Percentiles rank a stretch among this genome's conserved stretches.
Conservation (phyloP, 2,797 vertebrate species). For the Diplodus sargus region DNA sequence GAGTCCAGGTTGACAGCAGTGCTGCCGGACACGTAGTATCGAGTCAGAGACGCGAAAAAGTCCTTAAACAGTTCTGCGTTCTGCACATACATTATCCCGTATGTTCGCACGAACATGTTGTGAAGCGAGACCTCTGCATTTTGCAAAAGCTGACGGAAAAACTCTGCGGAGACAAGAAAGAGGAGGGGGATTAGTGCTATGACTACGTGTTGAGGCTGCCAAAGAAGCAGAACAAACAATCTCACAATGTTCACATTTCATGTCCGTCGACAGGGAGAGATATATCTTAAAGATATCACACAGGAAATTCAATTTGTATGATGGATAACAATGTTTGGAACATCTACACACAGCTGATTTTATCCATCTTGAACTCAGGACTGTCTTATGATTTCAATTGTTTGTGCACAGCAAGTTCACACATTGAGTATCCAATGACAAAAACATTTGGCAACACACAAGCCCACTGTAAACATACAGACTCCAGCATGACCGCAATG, state of each 20-base stretch:
- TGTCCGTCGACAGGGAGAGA: background rate
- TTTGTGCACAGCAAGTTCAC: slow-evolving; percentile 9
- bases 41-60: slow-evolving; percentile 91
- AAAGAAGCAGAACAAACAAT: slow-evolving; percentile 31
- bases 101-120: slow-evolving; percentile 95
- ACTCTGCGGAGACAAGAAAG: slow-evolving; percentile 83
- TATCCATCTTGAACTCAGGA: slow-evolving; percentile 13
- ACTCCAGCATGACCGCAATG: slow-evolving; percentile 21
- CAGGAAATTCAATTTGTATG: slow-evolving; percentile 28
- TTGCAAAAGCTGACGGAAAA: slow-evolving; percentile 94
- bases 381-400: slow-evolving; percentile 3
- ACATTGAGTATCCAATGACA: background rate
- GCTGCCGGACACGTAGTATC: slow-evolving; percentile 89
- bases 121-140: slow-evolving; percentile 93
- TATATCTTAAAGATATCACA: slow-evolving; percentile 12
- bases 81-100: slow-evolving; percentile 95
- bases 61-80: slow-evolving; percentile 96
- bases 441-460: background rate
- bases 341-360: slow-evolving; percentile 15
- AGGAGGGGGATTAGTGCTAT: slow-evolving; percentile 21
- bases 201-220: slow-evolving; percentile 12
- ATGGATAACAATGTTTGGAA: slow-evolving; percentile 19
- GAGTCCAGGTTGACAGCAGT: slow-evolving; percentile 90
- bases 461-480: slow-evolving; percentile 5
- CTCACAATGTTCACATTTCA: slow-evolving; percentile 40